phyloP scores from a whole-genome alignment of 1,140 invertebrate genomes.

The Caenorhabditis briggsae region DNA sequence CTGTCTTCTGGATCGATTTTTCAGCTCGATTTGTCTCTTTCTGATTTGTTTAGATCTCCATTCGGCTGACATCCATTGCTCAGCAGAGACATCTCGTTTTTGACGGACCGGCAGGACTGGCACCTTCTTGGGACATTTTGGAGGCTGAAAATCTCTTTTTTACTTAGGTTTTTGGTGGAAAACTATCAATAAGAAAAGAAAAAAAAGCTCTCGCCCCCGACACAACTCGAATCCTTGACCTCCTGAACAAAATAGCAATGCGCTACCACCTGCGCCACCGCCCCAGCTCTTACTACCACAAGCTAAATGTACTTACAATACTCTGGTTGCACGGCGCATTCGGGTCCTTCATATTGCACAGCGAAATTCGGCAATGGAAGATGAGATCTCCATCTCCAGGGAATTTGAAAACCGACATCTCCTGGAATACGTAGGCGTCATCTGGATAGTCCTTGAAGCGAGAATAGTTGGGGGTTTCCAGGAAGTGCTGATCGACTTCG shows the following conservation, averaged over 20 bases:
- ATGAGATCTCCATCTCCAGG: constrained; percentile 75
- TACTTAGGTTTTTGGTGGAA: too few relatives aligned
- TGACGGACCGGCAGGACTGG: constrained; percentile 42
- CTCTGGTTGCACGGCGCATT: constrained; percentile 68
- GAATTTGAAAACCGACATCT: constrained; percentile 78
- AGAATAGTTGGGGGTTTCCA: constrained; percentile 76
- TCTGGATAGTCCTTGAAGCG: constrained; percentile 57
- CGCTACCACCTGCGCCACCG: too few relatives aligned
- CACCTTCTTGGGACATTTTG: constrained; percentile 67
- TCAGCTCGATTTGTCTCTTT: constrained; percentile 39
- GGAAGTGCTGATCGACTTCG: constrained; percentile 74
- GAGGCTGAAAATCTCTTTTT: constrained; percentile 70
- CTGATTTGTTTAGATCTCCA: constrained; percentile 31
- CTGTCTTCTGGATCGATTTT: constrained; percentile 61
- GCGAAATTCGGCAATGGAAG: constrained; percentile 73
- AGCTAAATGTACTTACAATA: constrained; percentile 68
- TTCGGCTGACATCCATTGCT: constrained; percentile 4
- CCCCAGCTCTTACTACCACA: too few relatives aligned
- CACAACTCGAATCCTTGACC: too few relatives aligned
- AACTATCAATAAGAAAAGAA: too few relatives aligned
- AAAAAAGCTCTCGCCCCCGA: background rate
- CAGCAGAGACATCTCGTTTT: constrained; percentile 15
- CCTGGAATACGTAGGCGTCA: constrained; percentile 72
- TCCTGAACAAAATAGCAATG: too few relatives aligned
- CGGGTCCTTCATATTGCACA: constrained; percentile 72